These are phyloP conservation scores for Heliconius ethilla DNA, from an alignment of 2,888 invertebrate species.

Conservation along the genomic window DNA sequence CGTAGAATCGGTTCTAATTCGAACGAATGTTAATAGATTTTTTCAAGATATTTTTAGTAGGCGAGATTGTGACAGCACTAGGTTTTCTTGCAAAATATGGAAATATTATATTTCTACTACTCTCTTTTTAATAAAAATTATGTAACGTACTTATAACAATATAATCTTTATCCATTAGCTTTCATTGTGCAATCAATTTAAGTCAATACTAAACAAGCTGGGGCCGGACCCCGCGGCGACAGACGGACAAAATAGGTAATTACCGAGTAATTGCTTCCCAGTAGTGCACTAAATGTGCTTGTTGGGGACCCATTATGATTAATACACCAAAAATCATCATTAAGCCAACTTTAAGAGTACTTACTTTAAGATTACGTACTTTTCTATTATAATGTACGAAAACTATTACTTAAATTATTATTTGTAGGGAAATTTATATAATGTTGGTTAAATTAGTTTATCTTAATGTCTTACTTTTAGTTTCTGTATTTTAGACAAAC, in stretches of 20 bases:
- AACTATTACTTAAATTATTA: neutral
- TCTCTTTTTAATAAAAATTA: neutral
- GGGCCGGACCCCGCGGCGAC: conserved; percentile 34
- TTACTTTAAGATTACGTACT: too few relatives aligned
- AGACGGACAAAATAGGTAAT: conserved; percentile 37
- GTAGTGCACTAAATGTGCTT: conserved; percentile 30
- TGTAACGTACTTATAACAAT: neutral
- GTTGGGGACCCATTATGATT: conserved; percentile 17
- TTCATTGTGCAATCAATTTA: conserved; percentile 35
- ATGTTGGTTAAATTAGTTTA: neutral
- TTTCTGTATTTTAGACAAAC: too few relatives aligned
- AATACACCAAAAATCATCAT: neutral
- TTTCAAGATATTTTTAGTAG: too few relatives aligned
- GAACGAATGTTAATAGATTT: too few relatives aligned
- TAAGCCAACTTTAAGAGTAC: neutral
- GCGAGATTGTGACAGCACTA: too few relatives aligned
- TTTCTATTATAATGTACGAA: neutral
- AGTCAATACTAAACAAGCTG: conserved; percentile 33
- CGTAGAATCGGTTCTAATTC: too few relatives aligned
- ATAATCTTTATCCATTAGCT: conserved; percentile 17
- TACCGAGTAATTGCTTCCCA: conserved; percentile 40
- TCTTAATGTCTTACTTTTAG: too few relatives aligned
- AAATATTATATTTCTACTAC: neutral
- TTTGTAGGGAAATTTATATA: neutral
- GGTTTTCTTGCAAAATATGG: neutral